A percentile compares a stretch with the other conserved stretches of the same genome.
phyloP scores from a whole-genome alignment of 2,113 vertebrate genomes.

The Alethe diademata region DNA sequence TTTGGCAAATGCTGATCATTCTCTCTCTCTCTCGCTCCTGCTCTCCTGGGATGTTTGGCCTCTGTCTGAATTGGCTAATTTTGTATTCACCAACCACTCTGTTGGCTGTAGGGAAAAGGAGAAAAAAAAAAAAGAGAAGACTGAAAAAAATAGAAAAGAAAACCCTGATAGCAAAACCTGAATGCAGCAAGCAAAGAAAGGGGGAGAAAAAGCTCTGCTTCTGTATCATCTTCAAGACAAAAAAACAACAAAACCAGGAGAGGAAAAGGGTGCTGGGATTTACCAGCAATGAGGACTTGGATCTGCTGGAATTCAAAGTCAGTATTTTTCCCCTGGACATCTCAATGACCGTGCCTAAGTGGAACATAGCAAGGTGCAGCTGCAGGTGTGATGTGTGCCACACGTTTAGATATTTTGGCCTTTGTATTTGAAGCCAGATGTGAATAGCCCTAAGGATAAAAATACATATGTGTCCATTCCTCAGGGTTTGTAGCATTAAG shows the following conservation, averaged over 20 bases:
- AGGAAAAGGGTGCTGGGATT: not conserved
- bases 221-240: not conserved
- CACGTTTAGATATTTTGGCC: not conserved
- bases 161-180: conserved; percentile 12
- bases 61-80: conserved; percentile 52
- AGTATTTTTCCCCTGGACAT: not conserved
- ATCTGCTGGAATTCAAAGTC: not conserved
- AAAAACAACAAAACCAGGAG: not conserved
- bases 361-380: not conserved
- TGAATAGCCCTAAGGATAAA: conserved; percentile 12
- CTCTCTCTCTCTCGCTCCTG: not conserved
- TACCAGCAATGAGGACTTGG: not conserved
- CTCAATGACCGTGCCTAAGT: not conserved
- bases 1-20: conserved; percentile 15
- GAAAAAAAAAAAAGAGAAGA: not conserved
- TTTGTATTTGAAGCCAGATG: conserved; percentile 38
- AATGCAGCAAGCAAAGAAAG: not conserved
- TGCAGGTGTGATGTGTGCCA: not conserved
- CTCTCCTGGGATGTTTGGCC: conserved; percentile 20
- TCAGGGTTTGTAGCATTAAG: conserved; percentile 30
- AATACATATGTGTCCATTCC: not conserved
- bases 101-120: not conserved
- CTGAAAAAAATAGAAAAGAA: not conserved
- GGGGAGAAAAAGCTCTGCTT: not conserved
- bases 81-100: conserved; percentile 30